Evolutionary conservation across 2,797 vertebrate species (phyloP).

Genomic region (Lagorchestes hirsutus): DNA sequence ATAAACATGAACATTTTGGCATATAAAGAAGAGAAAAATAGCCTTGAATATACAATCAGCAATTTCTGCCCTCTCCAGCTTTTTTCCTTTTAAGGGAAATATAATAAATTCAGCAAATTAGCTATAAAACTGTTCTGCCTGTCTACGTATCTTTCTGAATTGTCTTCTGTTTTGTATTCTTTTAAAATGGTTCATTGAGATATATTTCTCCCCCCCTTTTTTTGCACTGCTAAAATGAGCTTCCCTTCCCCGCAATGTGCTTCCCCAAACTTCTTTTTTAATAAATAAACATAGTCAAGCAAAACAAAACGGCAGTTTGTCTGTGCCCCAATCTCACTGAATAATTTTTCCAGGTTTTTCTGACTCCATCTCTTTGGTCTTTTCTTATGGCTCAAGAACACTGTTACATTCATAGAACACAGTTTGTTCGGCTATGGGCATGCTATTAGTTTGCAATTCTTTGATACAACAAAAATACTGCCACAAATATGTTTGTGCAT

Average conservation of each 20-base stretch:
- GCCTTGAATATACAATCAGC: neutral
- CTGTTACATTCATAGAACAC: no score
- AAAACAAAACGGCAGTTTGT: neutral
- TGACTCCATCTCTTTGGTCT: no score
- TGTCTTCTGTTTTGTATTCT: neutral
- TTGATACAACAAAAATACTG: no score
- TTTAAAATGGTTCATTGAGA: neutral
- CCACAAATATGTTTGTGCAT: no score
- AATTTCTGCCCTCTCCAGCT: neutral
- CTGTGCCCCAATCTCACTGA: no score
- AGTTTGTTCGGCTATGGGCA: no score
- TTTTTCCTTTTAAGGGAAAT: neutral
- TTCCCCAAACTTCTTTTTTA: neutral
- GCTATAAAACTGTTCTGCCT: neutral
- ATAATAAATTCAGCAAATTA: neutral
- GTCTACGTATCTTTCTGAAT: neutral
- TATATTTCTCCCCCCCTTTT: neutral
- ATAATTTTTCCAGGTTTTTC: no score
- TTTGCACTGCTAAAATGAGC: neutral
- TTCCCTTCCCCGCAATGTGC: neutral
- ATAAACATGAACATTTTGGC: neutral
- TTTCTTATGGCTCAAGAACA: no score
- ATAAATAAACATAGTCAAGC: neutral
- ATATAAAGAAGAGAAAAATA: neutral
- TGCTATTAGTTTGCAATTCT: no score